These are phyloP conservation scores for Myotis brandtii DNA, from an alignment of 2,113 vertebrate species.

Conservation along the genomic window DNA sequence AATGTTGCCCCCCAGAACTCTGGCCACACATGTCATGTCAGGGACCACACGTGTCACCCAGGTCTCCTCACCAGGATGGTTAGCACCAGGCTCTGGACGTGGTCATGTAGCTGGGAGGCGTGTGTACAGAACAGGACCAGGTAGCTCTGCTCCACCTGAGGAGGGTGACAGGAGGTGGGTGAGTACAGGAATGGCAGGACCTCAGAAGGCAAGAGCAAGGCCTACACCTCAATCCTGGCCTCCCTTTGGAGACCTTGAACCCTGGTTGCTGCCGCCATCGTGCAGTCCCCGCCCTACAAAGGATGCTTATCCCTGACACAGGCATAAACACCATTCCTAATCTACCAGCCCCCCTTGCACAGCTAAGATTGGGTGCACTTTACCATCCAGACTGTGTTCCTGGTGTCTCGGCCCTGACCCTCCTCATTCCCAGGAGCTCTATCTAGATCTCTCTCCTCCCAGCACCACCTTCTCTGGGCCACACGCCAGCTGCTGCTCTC, in stretches of 20 bases:
- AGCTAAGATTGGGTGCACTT: background rate
- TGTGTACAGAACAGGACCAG: conserved; percentile 98
- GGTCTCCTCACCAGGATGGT: conserved; percentile 93
- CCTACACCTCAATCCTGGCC: background rate
- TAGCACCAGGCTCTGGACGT: conserved; percentile 95
- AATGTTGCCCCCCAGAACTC: background rate
- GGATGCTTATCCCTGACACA: no score
- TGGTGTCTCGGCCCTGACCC: no score
- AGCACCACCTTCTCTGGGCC: background rate
- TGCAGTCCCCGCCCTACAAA: background rate
- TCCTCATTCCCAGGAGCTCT: background rate
- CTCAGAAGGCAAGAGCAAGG: background rate
- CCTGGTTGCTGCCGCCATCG: background rate
- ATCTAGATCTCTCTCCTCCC: background rate
- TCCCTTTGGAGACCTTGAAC: background rate
- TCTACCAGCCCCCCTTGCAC: no score
- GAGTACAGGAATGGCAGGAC: background rate
- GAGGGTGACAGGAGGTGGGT: background rate
- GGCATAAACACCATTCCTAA: background rate
- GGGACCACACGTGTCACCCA: background rate
- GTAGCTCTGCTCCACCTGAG: conserved; percentile 95
- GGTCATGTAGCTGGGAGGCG: conserved; percentile 90
- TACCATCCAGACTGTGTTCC: background rate
- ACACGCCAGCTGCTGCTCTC: background rate
- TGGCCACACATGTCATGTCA: background rate